A percentile compares a stretch with the other conserved stretches of the same genome.
phyloP scores from a whole-genome alignment of 1,140 invertebrate genomes.

The Polyergus mexicanus region DNA sequence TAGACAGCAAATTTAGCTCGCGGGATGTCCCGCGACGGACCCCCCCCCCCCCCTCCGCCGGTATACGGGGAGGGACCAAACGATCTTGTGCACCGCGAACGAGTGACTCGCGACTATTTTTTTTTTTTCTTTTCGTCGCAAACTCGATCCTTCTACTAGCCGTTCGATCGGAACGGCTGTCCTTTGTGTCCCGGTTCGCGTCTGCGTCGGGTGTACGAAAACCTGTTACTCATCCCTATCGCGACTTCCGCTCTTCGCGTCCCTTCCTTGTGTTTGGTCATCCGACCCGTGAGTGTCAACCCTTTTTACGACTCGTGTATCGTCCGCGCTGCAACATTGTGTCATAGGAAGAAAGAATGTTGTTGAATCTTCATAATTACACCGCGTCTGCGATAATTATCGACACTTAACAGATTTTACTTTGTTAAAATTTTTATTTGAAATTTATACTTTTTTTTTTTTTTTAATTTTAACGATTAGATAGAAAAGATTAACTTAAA shows the following conservation, averaged over 20 bases:
- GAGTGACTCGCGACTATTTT: slow-evolving; percentile 58
- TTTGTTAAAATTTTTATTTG: not conserved
- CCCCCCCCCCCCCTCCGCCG: no score
- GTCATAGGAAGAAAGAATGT: not conserved
- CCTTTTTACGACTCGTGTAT: not conserved
- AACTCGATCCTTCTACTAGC: slow-evolving; percentile 54
- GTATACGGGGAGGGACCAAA: not conserved
- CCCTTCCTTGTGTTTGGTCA: slow-evolving; percentile 70
- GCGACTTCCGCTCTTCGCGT: slow-evolving; percentile 44
- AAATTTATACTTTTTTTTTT: not conserved
- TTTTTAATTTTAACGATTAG: not conserved
- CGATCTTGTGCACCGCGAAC: slow-evolving; percentile 50
- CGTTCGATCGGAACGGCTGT: slow-evolving; percentile 56
- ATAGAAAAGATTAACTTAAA: not conserved
- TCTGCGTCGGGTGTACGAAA: slow-evolving; percentile 63
- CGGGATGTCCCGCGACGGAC: slow-evolving; percentile 14
- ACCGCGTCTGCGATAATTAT: not conserved
- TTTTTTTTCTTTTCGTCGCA: slow-evolving; percentile 51
- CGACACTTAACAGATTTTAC: not conserved
- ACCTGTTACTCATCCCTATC: slow-evolving; percentile 72
- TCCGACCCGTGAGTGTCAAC: slow-evolving; percentile 56
- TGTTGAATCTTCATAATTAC: slow-evolving; percentile 17
- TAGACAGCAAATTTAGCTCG: slow-evolving; percentile 17
- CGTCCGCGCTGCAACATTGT: not conserved
- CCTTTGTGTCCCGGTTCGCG: slow-evolving; percentile 51